These are phyloP conservation scores for Ptilodon capucinus DNA, from an alignment of 2,888 invertebrate species.

Conservation along the genomic window DNA sequence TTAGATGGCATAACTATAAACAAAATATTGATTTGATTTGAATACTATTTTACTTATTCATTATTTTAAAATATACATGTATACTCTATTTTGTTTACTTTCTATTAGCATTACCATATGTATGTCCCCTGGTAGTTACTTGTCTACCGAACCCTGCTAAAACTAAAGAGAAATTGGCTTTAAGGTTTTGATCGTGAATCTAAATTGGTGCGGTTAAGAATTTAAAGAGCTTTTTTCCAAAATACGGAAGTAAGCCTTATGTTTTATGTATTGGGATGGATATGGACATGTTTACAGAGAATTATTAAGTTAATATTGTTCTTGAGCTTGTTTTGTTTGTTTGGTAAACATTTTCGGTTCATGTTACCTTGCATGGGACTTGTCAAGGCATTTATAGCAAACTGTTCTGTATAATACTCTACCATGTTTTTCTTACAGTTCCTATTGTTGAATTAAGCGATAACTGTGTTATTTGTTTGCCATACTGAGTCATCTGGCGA, in stretches of 20 bases:
- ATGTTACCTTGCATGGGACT: slow-evolving; percentile 30
- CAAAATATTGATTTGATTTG: too few relatives aligned
- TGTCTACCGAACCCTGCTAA: not conserved
- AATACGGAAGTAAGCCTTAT: not conserved
- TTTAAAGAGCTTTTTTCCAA: slow-evolving; percentile 4
- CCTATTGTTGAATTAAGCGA: slow-evolving; percentile 39
- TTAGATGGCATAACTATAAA: too few relatives aligned
- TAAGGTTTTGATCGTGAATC: slow-evolving; percentile 13
- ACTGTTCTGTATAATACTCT: slow-evolving; percentile 30
- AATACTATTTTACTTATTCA: too few relatives aligned
- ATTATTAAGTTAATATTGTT: not conserved
- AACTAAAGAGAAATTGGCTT: slow-evolving; percentile 14
- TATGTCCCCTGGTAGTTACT: too few relatives aligned
- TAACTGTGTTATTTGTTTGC: slow-evolving; percentile 49
- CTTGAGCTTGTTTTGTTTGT: not conserved
- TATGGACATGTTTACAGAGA: not conserved
- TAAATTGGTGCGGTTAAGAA: slow-evolving; percentile 9
- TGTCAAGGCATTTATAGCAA: slow-evolving; percentile 27
- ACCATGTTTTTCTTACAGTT: slow-evolving; percentile 35
- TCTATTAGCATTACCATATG: too few relatives aligned
- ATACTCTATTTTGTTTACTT: too few relatives aligned
- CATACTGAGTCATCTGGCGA: slow-evolving; percentile 59
- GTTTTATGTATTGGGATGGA: not conserved
- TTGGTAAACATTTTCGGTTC: slow-evolving; percentile 11
- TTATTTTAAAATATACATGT: too few relatives aligned